A percentile compares a stretch with the other conserved stretches of the same genome.
These are phyloP conservation scores for Lamprotornis superbus DNA, from an alignment of 2,113 vertebrate genomes.

Conservation along the genomic window DNA sequence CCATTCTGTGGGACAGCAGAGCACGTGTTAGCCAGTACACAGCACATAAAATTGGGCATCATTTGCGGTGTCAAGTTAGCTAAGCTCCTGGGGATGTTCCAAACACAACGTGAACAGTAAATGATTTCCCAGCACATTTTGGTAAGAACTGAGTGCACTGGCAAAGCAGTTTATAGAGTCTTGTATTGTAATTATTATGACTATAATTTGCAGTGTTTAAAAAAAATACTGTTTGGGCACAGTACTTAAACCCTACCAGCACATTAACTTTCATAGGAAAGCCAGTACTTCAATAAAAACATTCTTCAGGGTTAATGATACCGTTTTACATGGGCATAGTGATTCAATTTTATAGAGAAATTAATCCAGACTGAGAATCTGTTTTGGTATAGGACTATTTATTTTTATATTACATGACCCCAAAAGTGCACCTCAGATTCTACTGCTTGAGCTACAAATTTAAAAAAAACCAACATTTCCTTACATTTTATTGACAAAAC, in stretches of 20 bases:
- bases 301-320: not conserved
- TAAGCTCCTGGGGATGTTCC: not conserved
- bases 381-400: not conserved
- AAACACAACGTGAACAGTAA: not conserved
- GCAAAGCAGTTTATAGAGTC: not conserved
- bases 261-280: not conserved
- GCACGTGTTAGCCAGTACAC: rapidly evolving
- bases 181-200: not conserved
- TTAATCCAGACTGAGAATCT: not conserved
- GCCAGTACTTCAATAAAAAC: not conserved
- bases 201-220: not conserved
- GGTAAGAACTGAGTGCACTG: not conserved
- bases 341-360: not conserved
- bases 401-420: not conserved
- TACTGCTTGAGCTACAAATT: not conserved
- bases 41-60: not conserved
- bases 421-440: not conserved
- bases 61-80: not conserved
- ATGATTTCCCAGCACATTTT: not conserved
- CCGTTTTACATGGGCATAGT: not conserved
- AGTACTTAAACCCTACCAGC: not conserved
- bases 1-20: not conserved
- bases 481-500: not conserved
- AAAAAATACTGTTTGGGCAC: not conserved
- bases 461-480: not conserved